phyloP scores from a whole-genome alignment of 23 tunicate species.

The Ciona savignyi region DNA sequence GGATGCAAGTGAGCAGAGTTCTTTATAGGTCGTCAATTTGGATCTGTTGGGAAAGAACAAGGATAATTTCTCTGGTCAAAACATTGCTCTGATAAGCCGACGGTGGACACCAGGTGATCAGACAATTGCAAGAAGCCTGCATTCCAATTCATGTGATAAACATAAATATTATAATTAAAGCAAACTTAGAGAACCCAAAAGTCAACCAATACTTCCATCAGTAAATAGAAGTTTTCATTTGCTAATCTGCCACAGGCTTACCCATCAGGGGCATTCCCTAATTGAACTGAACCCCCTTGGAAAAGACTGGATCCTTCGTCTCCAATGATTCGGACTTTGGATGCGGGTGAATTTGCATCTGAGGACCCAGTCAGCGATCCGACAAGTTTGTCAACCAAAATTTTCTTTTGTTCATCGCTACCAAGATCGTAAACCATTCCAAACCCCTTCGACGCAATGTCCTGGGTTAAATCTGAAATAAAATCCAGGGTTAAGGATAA shows the following conservation, averaged over 20 bases:
- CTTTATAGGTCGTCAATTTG: constrained; percentile 64
- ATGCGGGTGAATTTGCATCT: constrained; percentile 15
- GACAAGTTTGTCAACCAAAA: constrained; percentile 54
- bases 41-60: too few relatives aligned
- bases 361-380: constrained; percentile 54
- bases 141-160: too few relatives aligned
- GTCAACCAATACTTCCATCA: too few relatives aligned
- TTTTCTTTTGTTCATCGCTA: constrained; percentile 34
- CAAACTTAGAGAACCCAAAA: too few relatives aligned
- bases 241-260: too few relatives aligned
- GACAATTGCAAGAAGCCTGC: too few relatives aligned
- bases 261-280: constrained; percentile 82
- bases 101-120: too few relatives aligned
- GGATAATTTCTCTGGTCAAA: too few relatives aligned
- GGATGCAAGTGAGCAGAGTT: constrained; percentile 82
- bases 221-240: too few relatives aligned
- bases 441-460: constrained; percentile 85
- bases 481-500: too few relatives aligned
- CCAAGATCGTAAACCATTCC: constrained; percentile 80
- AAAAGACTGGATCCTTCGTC: constrained; percentile 22
- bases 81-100: too few relatives aligned
- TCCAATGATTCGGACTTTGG: constrained; percentile 55
- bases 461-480: constrained; percentile 65
- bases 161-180: too few relatives aligned
- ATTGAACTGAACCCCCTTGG: constrained; percentile 31